These are phyloP conservation scores for Rhabdophis nuchalis DNA, from an alignment of 2,797 vertebrate genomes.

Conservation along the genomic window DNA sequence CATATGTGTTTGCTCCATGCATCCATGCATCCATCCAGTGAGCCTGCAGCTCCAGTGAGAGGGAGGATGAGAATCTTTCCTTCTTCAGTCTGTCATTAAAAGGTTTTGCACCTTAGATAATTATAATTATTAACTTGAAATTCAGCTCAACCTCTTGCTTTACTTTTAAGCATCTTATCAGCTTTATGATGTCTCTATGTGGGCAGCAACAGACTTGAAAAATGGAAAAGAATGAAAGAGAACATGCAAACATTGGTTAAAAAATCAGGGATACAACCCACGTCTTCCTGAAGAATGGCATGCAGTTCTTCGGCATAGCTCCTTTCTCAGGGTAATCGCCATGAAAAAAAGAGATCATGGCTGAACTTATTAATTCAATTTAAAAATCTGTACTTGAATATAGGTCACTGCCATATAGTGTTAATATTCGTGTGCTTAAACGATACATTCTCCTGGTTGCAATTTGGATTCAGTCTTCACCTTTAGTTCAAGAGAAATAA, in stretches of 20 bases:
- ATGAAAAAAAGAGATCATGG: neutral
- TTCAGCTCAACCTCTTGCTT: neutral
- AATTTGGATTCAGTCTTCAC: conserved; percentile 1
- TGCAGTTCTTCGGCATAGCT: neutral
- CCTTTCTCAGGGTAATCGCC: accelerated
- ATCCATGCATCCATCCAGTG: neutral
- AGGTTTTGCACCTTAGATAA: neutral
- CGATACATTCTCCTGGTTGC: neutral
- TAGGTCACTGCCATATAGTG: neutral
- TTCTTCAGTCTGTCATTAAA: neutral
- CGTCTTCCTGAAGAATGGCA: neutral
- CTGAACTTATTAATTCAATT: neutral
- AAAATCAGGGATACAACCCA: neutral
- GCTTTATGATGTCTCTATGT: neutral
- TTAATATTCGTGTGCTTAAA: neutral
- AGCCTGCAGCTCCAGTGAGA: neutral
- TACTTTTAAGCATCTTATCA: neutral
- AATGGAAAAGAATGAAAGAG: neutral
- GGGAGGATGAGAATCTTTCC: neutral
- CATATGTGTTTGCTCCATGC: neutral
- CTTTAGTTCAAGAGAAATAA: conserved; percentile 23
- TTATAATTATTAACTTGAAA: neutral
- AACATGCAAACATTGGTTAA: neutral
- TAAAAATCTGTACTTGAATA: accelerated
- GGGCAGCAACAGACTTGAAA: neutral